A percentile compares a stretch with the other conserved stretches of the same genome.
phyloP scores from a whole-genome alignment of 2,797 vertebrate species.

The Coracias cyanogaster region DNA sequence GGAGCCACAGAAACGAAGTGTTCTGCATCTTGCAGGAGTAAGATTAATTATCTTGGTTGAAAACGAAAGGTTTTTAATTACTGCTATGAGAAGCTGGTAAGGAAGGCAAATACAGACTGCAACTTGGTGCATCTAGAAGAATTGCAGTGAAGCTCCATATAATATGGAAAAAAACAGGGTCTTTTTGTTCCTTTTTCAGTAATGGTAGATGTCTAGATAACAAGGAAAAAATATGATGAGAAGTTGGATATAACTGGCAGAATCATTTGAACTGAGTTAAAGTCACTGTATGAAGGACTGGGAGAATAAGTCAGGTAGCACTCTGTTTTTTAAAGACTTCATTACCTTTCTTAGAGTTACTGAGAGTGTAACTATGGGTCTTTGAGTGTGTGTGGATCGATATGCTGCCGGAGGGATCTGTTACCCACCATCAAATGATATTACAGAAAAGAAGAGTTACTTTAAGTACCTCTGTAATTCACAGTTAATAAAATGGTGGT shows the following conservation, averaged over 20 bases:
- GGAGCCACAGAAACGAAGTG: not conserved
- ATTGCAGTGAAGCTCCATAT: not conserved
- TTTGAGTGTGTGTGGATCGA: conserved; percentile 7
- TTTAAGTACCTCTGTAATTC: conserved; percentile 54
- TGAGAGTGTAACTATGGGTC: not conserved
- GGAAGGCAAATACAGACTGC: not conserved
- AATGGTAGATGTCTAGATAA: not conserved
- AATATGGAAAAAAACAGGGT: not conserved
- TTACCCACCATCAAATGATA: not conserved
- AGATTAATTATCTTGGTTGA: not conserved
- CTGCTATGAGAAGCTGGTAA: not conserved
- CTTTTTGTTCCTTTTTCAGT: not conserved
- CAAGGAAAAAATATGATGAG: not conserved
- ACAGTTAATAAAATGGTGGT: conserved; percentile 59
- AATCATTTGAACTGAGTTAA: not conserved
- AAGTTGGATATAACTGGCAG: not conserved
- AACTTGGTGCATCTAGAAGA: not conserved
- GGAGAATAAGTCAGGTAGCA: not conserved
- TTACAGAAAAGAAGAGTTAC: conserved; percentile 7
- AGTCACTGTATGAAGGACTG: not conserved
- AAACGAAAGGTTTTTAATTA: not conserved
- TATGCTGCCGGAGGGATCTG: not conserved
- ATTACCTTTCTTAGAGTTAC: conserved; percentile 7
- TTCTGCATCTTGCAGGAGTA: not conserved
- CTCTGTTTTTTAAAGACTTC: conserved; percentile 21